These are phyloP conservation scores for Micrasema longulum DNA, from an alignment of 1,140 invertebrate genomes.

Conservation along the genomic window DNA sequence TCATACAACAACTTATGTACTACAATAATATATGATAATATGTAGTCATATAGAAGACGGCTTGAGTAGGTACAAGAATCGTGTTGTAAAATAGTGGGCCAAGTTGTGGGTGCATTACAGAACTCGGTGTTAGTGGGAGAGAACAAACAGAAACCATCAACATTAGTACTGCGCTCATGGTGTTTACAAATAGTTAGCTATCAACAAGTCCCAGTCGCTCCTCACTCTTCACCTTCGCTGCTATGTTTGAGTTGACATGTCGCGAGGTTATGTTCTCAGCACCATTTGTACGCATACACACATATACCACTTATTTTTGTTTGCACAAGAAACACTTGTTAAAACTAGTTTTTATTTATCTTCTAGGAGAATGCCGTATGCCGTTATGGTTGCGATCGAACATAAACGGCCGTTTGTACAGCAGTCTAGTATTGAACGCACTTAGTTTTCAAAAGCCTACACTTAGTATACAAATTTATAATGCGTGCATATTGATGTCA, in stretches of 20 bases:
- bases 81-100: not conserved
- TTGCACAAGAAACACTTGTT: conserved; percentile 14
- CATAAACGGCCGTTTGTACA: not conserved
- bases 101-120: not conserved
- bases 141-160: conserved; percentile 24
- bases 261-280: conserved; percentile 8
- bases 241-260: conserved; percentile 20
- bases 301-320: conserved; percentile 13
- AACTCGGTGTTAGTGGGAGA: not conserved
- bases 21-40: too few relatives aligned
- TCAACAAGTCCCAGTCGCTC: too few relatives aligned
- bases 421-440: not conserved
- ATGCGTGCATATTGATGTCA: too few relatives aligned
- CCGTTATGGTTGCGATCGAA: conserved; percentile 22
- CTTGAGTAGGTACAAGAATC: too few relatives aligned
- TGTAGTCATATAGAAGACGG: too few relatives aligned
- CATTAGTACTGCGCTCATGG: conserved; percentile 30
- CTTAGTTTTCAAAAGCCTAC: too few relatives aligned
- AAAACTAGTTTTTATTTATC: conserved; percentile 22
- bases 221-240: not conserved
- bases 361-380: not conserved
- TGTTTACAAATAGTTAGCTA: conserved; percentile 35
- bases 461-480: too few relatives aligned
- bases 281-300: conserved; percentile 8
- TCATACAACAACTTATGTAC: too few relatives aligned